phyloP scores from a whole-genome alignment of 2,113 vertebrate genomes.

The Corvus moneduloides region DNA sequence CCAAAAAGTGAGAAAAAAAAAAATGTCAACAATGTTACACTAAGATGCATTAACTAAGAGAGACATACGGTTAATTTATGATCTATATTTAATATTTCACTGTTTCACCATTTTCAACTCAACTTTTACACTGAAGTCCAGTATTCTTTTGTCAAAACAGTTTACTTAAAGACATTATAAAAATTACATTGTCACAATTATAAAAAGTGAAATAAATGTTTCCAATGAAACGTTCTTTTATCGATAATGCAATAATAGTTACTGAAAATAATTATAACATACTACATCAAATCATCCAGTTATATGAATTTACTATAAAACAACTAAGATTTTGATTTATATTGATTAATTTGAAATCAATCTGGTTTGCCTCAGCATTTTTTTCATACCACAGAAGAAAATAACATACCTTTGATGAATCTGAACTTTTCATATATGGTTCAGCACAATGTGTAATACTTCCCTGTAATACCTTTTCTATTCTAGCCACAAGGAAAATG shows the following conservation, averaged over 20 bases:
- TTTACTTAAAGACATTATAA: background rate
- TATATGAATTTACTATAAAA: background rate
- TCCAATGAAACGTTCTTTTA: background rate
- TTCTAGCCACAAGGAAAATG: constrained; percentile 95
- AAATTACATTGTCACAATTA: background rate
- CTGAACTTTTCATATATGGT: constrained; percentile 96
- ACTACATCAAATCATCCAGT: background rate
- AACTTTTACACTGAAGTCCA: background rate
- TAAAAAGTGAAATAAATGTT: background rate
- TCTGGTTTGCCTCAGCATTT: background rate
- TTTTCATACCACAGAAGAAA: background rate
- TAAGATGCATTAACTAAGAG: background rate
- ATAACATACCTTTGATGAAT: constrained; percentile 90
- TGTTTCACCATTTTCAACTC: background rate
- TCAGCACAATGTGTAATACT: constrained; percentile 94
- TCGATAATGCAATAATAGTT: background rate
- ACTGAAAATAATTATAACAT: background rate
- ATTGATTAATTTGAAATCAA: background rate
- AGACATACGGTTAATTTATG: background rate
- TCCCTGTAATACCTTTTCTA: constrained; percentile 97
- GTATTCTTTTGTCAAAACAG: background rate
- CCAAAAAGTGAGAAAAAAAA: background rate
- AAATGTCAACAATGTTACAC: background rate
- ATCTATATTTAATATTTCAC: background rate
- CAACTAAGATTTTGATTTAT: background rate